Conservation (phyloP, 2,113 vertebrate genomes). For the Tursiops truncatus region DNA sequence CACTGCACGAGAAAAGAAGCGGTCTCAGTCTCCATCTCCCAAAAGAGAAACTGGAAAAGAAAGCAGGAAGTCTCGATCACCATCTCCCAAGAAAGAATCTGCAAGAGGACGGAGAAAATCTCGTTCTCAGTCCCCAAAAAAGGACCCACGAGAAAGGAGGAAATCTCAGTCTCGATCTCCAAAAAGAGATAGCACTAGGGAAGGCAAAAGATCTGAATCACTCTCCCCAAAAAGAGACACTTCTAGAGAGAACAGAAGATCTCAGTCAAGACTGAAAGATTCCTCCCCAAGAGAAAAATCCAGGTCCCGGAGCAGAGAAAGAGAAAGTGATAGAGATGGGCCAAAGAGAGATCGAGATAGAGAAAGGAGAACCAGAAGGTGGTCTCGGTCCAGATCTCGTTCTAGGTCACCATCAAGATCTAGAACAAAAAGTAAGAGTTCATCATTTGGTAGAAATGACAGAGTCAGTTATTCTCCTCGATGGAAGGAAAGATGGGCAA, state of each 20-base stretch:
- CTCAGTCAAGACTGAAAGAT: slow-evolving; percentile 80
- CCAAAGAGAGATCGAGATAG: slow-evolving; percentile 89
- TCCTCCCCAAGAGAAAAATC: slow-evolving; percentile 85
- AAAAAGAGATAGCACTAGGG: slow-evolving; percentile 70
- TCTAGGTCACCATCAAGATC: slow-evolving; percentile 90
- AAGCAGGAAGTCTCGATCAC: slow-evolving; percentile 79
- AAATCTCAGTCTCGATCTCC: slow-evolving; percentile 83
- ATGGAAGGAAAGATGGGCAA: slow-evolving; percentile 88
- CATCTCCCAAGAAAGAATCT: slow-evolving; percentile 86
- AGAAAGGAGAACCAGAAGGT: slow-evolving; percentile 86
- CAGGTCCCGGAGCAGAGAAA: slow-evolving; percentile 87
- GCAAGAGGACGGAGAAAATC: slow-evolving; percentile 81
- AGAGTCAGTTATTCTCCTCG: slow-evolving; percentile 89
- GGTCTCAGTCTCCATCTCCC: slow-evolving; percentile 85
- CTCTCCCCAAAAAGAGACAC: slow-evolving; percentile 90
- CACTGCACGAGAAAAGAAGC: slow-evolving; percentile 81
- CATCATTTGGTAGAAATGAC: slow-evolving; percentile 86
- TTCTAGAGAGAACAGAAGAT: slow-evolving; percentile 83
- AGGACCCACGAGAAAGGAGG: slow-evolving; percentile 73
- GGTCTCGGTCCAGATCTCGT: slow-evolving; percentile 87
- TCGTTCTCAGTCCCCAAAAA: slow-evolving; percentile 83
- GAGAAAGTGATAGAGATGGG: slow-evolving; percentile 85
- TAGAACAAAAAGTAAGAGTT: slow-evolving; percentile 85
- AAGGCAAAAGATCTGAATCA: slow-evolving; percentile 83
- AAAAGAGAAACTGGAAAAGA: slow-evolving; percentile 73